phyloP scores from a whole-genome alignment of 2,888 invertebrate species.

The Cantharis rustica region DNA sequence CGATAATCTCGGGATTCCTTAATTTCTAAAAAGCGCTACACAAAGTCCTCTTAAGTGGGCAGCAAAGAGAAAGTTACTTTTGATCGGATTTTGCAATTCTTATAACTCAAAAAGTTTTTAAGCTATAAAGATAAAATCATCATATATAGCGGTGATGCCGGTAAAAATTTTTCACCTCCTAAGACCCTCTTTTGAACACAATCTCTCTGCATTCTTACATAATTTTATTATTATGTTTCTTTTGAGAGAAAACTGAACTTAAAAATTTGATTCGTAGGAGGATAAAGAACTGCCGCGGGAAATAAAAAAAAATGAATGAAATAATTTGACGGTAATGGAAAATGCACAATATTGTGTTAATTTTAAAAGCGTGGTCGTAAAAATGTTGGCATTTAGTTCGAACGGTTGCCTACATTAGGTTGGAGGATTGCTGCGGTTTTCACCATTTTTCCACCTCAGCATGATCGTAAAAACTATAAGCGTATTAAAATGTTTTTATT shows the following conservation, averaged over 20 bases:
- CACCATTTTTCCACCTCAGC: too few species aligned
- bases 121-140: neutral
- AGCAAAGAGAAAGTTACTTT: neutral
- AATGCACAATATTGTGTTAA: too few species aligned
- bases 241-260: neutral
- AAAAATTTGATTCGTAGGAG: too few species aligned
- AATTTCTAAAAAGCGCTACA: neutral
- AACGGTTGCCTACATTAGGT: too few species aligned
- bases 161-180: neutral
- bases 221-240: neutral
- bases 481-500: too few species aligned
- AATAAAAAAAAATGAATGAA: too few species aligned
- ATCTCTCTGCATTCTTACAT: neutral
- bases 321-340: too few species aligned
- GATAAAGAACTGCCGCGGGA: too few species aligned
- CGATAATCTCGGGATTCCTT: neutral
- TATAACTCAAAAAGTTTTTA: neutral
- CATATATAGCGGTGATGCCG: neutral
- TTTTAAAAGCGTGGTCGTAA: too few species aligned
- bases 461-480: too few species aligned
- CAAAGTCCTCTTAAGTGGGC: neutral
- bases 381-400: too few species aligned
- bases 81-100: neutral
- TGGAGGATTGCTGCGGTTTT: too few species aligned
- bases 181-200: neutral